Conservation (phyloP, 2,797 vertebrate genomes). For the Nasua narica region DNA sequence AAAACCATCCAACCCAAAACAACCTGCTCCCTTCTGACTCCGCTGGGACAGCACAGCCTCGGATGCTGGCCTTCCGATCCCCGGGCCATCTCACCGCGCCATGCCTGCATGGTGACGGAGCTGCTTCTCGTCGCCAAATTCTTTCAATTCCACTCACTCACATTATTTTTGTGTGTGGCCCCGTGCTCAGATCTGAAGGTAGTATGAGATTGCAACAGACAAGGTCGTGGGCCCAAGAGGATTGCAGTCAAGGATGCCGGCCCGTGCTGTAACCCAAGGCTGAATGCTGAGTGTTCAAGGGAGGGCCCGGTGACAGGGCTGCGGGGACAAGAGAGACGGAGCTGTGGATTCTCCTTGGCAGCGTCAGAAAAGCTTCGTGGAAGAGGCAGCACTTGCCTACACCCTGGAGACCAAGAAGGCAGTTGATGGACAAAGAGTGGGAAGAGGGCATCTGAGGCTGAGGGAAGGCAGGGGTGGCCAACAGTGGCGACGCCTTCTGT, state of each 20-base stretch:
- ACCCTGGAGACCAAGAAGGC: neutral
- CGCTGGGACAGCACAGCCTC: neutral
- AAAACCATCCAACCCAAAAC: neutral
- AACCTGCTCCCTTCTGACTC: neutral
- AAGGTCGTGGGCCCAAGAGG: neutral
- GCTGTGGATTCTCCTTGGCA: neutral
- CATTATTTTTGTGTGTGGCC: neutral
- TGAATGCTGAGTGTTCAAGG: neutral
- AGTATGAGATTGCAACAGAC: neutral
- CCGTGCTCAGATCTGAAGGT: neutral
- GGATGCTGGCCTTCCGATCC: neutral
- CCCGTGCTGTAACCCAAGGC: neutral
- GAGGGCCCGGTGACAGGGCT: neutral
- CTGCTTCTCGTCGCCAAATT: neutral
- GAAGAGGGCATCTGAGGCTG: neutral
- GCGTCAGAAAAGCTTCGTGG: neutral
- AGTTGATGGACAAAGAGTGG: neutral
- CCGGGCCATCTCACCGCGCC: no score
- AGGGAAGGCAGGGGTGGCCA: accelerated
- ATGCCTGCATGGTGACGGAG: neutral
- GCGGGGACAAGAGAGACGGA: neutral
- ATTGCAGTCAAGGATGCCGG: neutral
- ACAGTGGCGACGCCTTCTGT: neutral
- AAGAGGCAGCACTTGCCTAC: neutral
- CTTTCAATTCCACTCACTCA: neutral